Base-by-base conservation (phyloP, 2,888 invertebrate genomes). In the Macrosiphum euphorbiae region DNA sequence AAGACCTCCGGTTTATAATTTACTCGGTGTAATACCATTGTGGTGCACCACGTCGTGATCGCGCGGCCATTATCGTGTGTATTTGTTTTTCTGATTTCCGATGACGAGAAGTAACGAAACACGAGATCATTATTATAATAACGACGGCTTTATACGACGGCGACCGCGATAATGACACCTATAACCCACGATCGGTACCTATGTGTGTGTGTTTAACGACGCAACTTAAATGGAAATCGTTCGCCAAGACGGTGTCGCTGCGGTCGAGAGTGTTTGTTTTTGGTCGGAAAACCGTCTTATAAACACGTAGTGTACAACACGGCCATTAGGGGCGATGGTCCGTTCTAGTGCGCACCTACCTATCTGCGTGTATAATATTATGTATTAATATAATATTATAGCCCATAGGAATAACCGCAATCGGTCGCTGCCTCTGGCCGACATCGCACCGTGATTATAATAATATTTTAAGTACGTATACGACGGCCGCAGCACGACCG, bases 81-180 rank as follows among this genome's bases (percentile, higher is more conserved):
- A 55, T 90, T 67, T 90, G 47, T 90, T 67, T 90, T 90, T 90
- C 47, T 67, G 90, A 67, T 90, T 50, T 50, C 24, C 67, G 67
- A 90, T 13, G 35, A 90, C 24, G n/a, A 26, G 47, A 67, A 90
- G n/a, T n/a, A 47, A 47, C 24, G 35, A 20, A 35, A 78, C 35
- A 78, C 78, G 78, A 78, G 78, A 78, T 78, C 78, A 35, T 78
- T 41, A 78, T 78, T 35, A 78, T 67, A 67, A 67, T 67, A 67
- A 67, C 67, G 13, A 67, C 4, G 16, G 67, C n/a, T 67, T 13
- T n/a, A 67, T 13, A 24, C 13, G 35, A 67, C 16, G 35, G 35
- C n/a, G 67, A 67, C 67, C 67, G 67, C 67, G 67, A 35, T 78
- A 78, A 78, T 78, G 78, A 41, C 78, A 78, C 78, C 78, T 78